Evolutionary conservation across 2,113 vertebrate species (phyloP).

Genomic region (Pedetes capensis): DNA sequence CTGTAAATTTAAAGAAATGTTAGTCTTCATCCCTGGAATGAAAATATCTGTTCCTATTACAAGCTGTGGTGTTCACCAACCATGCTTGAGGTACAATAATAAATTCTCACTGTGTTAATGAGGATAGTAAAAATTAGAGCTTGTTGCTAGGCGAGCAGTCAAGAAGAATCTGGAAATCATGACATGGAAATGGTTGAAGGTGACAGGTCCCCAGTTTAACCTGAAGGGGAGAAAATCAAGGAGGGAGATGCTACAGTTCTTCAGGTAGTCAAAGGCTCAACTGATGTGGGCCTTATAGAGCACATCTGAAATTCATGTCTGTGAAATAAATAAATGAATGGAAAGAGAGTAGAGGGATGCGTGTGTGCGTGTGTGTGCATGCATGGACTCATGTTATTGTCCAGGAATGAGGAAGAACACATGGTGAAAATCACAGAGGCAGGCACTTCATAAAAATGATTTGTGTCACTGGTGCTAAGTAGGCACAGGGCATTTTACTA

Average conservation of each 20-base stretch:
- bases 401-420: background rate
- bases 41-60: background rate
- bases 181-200: background rate
- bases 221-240: background rate
- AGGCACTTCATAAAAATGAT: background rate
- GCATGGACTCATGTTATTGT: background rate
- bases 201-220: too few species aligned
- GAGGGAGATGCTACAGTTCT: background rate
- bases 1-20: constrained; percentile 5
- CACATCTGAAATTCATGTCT: background rate
- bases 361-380: too few species aligned
- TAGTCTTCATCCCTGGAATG: background rate
- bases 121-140: background rate
- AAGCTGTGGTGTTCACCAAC: background rate
- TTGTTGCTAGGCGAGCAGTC: background rate
- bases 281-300: background rate
- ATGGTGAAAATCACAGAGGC: background rate
- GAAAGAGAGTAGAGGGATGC: background rate
- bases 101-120: background rate
- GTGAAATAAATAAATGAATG: background rate
- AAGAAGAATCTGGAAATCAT: constrained; percentile 18
- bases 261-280: background rate
- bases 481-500: background rate
- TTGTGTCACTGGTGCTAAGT: background rate
- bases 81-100: background rate